Conservation (phyloP, 1,140 invertebrate genomes). For the Trichonephila clavata region DNA sequence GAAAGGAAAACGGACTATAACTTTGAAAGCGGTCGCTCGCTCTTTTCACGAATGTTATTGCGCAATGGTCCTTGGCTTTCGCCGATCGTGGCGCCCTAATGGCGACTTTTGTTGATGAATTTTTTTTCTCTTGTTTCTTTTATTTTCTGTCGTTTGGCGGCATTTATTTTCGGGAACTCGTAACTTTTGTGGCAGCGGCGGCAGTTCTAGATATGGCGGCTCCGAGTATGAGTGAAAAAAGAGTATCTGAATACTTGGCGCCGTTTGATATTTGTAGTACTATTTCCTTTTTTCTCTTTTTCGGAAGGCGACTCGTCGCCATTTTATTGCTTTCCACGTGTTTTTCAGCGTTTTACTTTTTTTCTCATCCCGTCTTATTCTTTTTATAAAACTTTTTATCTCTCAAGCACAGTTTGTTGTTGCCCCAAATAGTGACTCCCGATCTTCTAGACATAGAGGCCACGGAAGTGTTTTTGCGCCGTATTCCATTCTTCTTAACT, state of each 20-base stretch:
- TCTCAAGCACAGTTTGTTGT: background rate
- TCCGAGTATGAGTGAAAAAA: slow-evolving; percentile 65
- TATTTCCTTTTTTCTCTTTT: slow-evolving; percentile 47
- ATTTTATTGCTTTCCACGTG: slow-evolving; percentile 65
- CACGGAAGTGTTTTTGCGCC: background rate
- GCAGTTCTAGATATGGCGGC: slow-evolving; percentile 60
- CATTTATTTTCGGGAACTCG: slow-evolving; percentile 76
- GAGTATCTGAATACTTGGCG: slow-evolving; percentile 61
- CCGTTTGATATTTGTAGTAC: slow-evolving; percentile 71
- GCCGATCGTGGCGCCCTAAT: slow-evolving; percentile 67
- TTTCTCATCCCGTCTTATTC: background rate
- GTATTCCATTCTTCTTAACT: background rate
- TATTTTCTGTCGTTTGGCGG: slow-evolving; percentile 72
- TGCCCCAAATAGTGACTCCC: slow-evolving; percentile 33
- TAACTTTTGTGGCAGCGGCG: slow-evolving; percentile 70
- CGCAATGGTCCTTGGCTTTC: slow-evolving; percentile 75
- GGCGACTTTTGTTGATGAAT: slow-evolving; percentile 75
- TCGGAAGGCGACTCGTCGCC: slow-evolving; percentile 35
- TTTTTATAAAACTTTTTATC: slow-evolving; percentile 25
- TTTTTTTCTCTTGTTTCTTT: slow-evolving; percentile 56
- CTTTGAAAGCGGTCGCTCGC: slow-evolving; percentile 45
- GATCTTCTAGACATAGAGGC: slow-evolving; percentile 4
- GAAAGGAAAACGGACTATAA: slow-evolving; percentile 40
- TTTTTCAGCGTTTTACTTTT: slow-evolving; percentile 1
- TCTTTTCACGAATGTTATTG: slow-evolving; percentile 53